These are phyloP conservation scores for Corythoichthys intestinalis DNA, from an alignment of 2,113 vertebrate genomes.

Conservation along the genomic window DNA sequence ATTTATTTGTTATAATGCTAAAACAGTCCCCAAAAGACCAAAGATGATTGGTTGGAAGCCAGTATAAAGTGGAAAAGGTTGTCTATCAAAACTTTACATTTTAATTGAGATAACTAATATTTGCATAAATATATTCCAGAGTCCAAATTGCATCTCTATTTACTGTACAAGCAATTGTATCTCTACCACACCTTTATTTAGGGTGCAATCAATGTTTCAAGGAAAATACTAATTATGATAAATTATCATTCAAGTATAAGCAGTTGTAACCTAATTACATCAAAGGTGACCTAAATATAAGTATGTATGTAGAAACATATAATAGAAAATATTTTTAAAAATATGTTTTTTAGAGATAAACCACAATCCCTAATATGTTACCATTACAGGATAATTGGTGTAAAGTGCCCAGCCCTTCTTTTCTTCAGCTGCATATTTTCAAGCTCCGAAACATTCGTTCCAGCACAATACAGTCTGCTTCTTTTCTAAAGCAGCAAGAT, in stretches of 20 bases:
- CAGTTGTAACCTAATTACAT: not conserved
- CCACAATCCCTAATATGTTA: slow-evolving; percentile 5
- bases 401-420: not conserved
- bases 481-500: slow-evolving; percentile 31
- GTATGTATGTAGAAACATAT: not conserved
- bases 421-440: slow-evolving; percentile 4
- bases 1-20: too few species aligned
- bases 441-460: slow-evolving; percentile 1
- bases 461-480: slow-evolving; percentile 8
- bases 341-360: not conserved
- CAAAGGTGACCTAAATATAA: not conserved
- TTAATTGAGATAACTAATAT: too few species aligned
- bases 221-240: too few species aligned
- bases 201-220: too few species aligned
- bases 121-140: too few species aligned
- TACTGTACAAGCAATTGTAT: not conserved
- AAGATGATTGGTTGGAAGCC: too few species aligned
- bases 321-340: not conserved
- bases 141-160: too few species aligned
- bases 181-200: not conserved
- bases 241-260: not conserved
- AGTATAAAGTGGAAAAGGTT: too few species aligned
- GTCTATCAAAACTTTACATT: too few species aligned
- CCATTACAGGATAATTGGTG: slow-evolving; percentile 5
- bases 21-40: too few species aligned